Base-by-base conservation (phyloP, 2,888 invertebrate species). In the Philaethria dido region DNA sequence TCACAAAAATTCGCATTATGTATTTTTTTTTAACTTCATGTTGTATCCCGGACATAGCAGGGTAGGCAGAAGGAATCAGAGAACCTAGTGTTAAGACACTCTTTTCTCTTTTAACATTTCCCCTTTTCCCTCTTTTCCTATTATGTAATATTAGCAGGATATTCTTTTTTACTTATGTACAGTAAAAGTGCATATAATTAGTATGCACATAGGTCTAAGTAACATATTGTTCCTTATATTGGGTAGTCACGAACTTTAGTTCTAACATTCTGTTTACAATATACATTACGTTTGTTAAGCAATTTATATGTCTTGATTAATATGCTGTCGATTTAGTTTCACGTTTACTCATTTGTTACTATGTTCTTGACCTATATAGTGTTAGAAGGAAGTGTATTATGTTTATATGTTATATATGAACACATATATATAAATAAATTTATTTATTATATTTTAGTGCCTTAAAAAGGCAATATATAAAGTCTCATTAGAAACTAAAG, bases 331-430 rank as follows among this genome's bases (percentile, higher is more conserved):
- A 36, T 20, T 55, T 36, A 22, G 13, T 36, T 20, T 36, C 55
- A 39, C 39, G 55, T 39, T 55, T 20, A 55, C 14, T 20, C 36
- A 55, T 55, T 55, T 55, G 11, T 55, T 20, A 39, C n/a, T 50
- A 25, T 39, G 14, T 18, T 18, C 20, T 54, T 18, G 6, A 20
- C 8, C n/a, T n/a, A 36, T 14, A 13, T 5, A 6, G 4, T 54
- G 16, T 33, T 20, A 22, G 22, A 14, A 22, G 47, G 47, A 48
- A 48, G 8, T 48, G 3, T 48, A 48, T 22, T 14, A 18, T 47
- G 20, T 2, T 2, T 20, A 6, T 47, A 20, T 47, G 20, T 47
- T 0, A 20, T 20, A 13, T 0, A 20, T 22, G 13, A 14, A 20
- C 33, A 9, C 13, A 18, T 5, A 47, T 3, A 47, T 0, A 22